These are phyloP conservation scores for Diplodus puntazzo DNA, from an alignment of 2,797 vertebrate genomes.

Conservation along the genomic window DNA sequence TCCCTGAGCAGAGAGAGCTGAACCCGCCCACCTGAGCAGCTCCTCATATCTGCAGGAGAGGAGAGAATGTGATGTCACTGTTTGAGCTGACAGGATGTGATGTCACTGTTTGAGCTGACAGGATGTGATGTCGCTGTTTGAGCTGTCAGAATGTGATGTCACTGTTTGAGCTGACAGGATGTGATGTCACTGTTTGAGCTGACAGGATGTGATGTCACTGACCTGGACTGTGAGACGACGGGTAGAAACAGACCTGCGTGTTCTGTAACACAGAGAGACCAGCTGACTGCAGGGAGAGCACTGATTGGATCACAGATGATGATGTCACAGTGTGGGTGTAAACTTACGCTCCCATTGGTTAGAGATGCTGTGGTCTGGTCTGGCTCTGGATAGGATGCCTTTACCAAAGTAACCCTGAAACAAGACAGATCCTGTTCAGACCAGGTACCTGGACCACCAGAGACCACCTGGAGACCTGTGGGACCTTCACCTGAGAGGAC, in stretches of 20 bases:
- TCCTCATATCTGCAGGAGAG: slow-evolving; percentile 84
- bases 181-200: neutral
- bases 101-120: neutral
- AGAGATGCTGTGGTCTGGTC: slow-evolving; percentile 88
- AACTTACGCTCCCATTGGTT: slow-evolving; percentile 90
- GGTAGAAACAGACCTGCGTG: slow-evolving; percentile 81
- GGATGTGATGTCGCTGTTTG: slow-evolving; percentile 70
- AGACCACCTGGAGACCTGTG: too few relatives aligned
- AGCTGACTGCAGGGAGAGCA: slow-evolving; percentile 6
- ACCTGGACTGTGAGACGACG: slow-evolving; percentile 89
- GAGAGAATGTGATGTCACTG: too few relatives aligned
- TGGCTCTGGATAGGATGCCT: slow-evolving; percentile 92
- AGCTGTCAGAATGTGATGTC: neutral
- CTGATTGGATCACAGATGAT: slow-evolving; percentile 33
- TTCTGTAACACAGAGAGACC: slow-evolving; percentile 63
- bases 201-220: slow-evolving; percentile 71
- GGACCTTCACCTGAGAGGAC: too few relatives aligned
- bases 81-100: neutral
- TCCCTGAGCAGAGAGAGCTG: slow-evolving; percentile 84
- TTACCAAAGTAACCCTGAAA: slow-evolving; percentile 96
- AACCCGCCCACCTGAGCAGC: slow-evolving; percentile 85
- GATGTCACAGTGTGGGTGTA: slow-evolving; percentile 22
- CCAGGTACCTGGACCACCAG: neutral
- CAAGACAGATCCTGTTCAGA: slow-evolving; percentile 4
- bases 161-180: neutral